A percentile compares a stretch with the other conserved stretches of the same genome.
Conservation (phyloP, 2,113 vertebrate species). For the Enhydra lutris region DNA sequence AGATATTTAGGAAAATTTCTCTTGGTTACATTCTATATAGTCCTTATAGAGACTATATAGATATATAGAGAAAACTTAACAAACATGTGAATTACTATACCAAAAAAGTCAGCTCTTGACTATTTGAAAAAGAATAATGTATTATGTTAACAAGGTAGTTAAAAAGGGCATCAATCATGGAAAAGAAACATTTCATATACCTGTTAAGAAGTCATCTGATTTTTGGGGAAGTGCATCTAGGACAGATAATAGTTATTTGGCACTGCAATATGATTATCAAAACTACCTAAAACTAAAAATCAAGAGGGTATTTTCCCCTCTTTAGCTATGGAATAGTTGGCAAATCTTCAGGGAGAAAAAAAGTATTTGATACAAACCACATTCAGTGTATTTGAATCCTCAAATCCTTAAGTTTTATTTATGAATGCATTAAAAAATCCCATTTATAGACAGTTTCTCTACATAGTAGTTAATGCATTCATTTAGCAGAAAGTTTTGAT, state of each 20-base stretch:
- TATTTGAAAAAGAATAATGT: neutral
- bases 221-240: neutral
- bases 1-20: neutral
- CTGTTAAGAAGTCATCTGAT: neutral
- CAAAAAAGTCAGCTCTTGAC: neutral
- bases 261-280: neutral
- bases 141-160: neutral
- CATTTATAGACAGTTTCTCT: neutral
- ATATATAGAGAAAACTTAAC: neutral
- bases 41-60: neutral
- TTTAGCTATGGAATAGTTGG: neutral
- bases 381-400: neutral
- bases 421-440: neutral
- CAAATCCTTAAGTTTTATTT: neutral
- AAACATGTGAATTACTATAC: neutral
- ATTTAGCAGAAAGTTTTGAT: neutral
- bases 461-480: neutral
- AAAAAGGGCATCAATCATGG: neutral
- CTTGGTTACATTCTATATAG: neutral
- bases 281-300: neutral
- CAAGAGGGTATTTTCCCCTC: rapidly evolving
- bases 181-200: neutral
- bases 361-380: neutral
- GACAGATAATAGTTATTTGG: neutral
- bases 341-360: neutral